phyloP scores from a whole-genome alignment of 2,113 vertebrate genomes.

The Gymnarchus niloticus region DNA sequence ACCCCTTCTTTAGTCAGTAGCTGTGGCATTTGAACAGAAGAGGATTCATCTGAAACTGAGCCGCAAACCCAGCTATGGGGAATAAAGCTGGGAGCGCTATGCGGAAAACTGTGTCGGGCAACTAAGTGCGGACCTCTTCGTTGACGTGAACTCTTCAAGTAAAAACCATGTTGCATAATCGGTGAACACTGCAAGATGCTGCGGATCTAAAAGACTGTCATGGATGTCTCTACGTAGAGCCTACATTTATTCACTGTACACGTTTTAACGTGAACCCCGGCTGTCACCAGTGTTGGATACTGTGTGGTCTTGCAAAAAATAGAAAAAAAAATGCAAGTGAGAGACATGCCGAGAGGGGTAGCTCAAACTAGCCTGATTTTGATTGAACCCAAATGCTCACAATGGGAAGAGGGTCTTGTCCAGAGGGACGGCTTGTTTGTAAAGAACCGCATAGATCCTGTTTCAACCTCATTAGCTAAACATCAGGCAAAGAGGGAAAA shows the following conservation, averaged over 20 bases:
- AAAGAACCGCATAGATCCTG: constrained; percentile 25
- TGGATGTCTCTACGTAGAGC: no score
- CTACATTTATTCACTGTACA: background rate
- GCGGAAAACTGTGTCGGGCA: background rate
- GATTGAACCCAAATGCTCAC: constrained; percentile 42
- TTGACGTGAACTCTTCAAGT: no score
- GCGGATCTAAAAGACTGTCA: no score
- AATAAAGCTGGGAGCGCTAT: background rate
- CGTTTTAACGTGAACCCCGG: background rate
- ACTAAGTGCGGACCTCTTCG: background rate
- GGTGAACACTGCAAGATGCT: no score
- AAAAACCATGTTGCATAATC: no score
- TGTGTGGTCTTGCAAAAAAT: background rate
- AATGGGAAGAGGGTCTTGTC: constrained; percentile 29
- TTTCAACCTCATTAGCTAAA: constrained; percentile 39
- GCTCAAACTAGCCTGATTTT: constrained; percentile 20
- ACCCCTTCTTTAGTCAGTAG: background rate
- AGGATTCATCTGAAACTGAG: background rate
- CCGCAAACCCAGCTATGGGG: background rate
- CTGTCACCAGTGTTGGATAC: background rate
- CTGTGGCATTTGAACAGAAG: background rate
- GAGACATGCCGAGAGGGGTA: background rate
- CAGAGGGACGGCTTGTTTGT: background rate
- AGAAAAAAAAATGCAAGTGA: background rate
- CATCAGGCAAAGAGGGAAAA: constrained; percentile 31